Evolutionary conservation across 2,113 vertebrate genomes (phyloP).

Genomic region (Eidolon helvum): DNA sequence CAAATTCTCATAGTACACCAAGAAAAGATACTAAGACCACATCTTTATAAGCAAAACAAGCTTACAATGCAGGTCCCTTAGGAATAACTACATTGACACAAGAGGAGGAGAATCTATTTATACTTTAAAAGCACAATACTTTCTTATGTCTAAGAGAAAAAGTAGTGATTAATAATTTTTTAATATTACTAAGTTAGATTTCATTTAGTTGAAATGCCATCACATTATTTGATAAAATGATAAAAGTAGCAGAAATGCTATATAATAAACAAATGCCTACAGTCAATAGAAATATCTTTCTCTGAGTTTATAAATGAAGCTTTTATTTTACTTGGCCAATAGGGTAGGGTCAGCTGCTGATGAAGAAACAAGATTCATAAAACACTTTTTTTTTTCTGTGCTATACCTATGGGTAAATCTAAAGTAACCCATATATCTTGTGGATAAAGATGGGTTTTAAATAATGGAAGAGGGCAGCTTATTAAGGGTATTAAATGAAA

Average conservation of each 20-base stretch:
- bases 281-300: not conserved
- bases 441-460: not conserved
- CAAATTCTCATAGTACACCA: not conserved
- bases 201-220: not conserved
- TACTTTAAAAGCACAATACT: not conserved
- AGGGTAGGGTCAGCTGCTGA: not conserved
- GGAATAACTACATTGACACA: not conserved
- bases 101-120: not conserved
- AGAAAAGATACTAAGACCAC: not conserved
- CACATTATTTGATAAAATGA: not conserved
- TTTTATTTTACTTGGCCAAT: not conserved
- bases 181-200: not conserved
- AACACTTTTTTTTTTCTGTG: not conserved
- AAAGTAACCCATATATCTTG: not conserved
- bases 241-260: not conserved
- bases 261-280: not conserved
- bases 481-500: constrained; percentile 51
- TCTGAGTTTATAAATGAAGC: not conserved
- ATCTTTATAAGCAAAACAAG: not conserved
- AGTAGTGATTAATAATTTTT: not conserved
- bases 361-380: constrained; percentile 7
- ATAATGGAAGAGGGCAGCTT: constrained; percentile 28
- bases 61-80: not conserved
- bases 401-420: not conserved
- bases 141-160: constrained; percentile 40